phyloP scores from a whole-genome alignment of 2,113 vertebrate genomes.

The Malurus elegans region DNA sequence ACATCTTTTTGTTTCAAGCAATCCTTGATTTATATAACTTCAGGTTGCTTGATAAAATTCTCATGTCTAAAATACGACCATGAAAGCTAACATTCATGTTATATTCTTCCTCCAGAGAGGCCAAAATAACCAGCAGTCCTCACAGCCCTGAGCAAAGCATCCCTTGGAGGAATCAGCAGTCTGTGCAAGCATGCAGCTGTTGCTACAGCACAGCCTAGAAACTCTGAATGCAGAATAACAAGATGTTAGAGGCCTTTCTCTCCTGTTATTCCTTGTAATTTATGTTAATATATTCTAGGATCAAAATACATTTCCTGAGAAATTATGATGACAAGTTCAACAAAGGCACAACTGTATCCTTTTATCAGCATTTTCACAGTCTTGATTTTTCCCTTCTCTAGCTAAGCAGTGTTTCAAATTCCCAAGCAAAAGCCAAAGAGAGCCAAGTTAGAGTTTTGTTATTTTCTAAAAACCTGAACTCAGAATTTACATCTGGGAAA shows the following conservation, averaged over 20 bases:
- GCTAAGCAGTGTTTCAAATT: neutral
- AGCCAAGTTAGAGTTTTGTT: neutral
- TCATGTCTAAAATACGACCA: neutral
- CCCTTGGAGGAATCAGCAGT: neutral
- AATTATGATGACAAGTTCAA: neutral
- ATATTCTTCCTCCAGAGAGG: neutral
- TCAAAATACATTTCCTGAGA: constrained; percentile 36
- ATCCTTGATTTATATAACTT: neutral
- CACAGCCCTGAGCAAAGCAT: neutral
- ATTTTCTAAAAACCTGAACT: constrained; percentile 11
- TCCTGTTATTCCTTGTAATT: neutral
- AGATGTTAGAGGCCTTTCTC: neutral
- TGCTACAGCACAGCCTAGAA: neutral
- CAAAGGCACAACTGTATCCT: neutral
- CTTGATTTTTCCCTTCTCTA: neutral
- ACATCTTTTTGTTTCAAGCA: neutral
- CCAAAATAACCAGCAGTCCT: neutral
- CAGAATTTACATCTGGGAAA: neutral
- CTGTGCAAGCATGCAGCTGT: neutral
- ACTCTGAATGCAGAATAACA: neutral
- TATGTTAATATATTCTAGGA: constrained; percentile 23
- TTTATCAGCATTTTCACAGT: neutral
- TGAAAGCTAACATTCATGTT: neutral
- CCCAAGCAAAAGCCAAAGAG: neutral
- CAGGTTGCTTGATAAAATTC: neutral